Conservation (phyloP, 1,140 invertebrate genomes). For the Acromyrmex charruanus region DNA sequence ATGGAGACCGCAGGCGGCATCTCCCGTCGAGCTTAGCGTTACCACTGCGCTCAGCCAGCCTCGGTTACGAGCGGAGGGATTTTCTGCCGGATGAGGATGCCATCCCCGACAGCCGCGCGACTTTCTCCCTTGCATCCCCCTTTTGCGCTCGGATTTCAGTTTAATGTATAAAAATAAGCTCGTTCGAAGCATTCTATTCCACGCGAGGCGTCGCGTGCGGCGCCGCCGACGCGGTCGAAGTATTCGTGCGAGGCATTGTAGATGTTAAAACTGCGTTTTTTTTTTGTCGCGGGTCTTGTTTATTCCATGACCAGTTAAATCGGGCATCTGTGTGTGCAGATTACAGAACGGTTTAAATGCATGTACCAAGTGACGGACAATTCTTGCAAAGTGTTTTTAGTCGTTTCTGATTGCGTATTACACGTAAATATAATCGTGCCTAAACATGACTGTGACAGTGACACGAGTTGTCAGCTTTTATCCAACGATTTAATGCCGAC, state of each 20-base stretch:
- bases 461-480: constrained; percentile 32
- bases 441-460: constrained; percentile 30
- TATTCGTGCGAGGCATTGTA: constrained; percentile 12
- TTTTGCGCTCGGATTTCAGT: constrained; percentile 63
- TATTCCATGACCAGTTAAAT: background rate
- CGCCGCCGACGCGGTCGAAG: too few species aligned
- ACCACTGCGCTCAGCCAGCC: constrained; percentile 72
- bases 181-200: constrained; percentile 58
- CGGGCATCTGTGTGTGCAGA: too few species aligned
- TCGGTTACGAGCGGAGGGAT: constrained; percentile 80
- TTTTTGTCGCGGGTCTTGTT: constrained; percentile 18
- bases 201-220: background rate
- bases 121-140: constrained; percentile 45
- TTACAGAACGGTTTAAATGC: background rate
- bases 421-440: background rate
- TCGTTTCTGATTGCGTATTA: constrained; percentile 23
- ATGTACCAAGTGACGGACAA: background rate
- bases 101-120: constrained; percentile 65
- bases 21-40: constrained; percentile 81
- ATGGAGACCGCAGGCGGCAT: constrained; percentile 82
- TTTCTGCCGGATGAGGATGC: constrained; percentile 79
- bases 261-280: constrained; percentile 4
- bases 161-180: constrained; percentile 80
- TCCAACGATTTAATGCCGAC: constrained; percentile 50
- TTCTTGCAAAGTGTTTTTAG: constrained; percentile 32